Conservation (phyloP, 1,140 invertebrate genomes). For the Neoseiulus cucumeris region DNA sequence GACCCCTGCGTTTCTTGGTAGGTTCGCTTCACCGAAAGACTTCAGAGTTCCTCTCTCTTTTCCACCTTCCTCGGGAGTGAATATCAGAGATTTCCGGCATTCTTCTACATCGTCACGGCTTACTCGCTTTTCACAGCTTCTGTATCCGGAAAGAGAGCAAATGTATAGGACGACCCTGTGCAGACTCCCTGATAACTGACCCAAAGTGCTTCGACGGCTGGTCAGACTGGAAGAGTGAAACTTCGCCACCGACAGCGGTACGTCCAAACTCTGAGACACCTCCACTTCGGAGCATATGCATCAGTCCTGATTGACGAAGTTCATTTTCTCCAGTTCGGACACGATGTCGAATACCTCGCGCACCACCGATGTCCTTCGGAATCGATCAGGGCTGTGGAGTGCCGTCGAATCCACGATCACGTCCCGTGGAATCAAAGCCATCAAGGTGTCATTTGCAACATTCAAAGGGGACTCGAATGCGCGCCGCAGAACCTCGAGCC, state of each 20-base stretch:
- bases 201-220: constrained; percentile 20
- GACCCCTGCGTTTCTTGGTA: constrained; percentile 54
- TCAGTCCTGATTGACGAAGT: no score
- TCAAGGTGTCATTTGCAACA: constrained; percentile 1
- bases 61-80: no score
- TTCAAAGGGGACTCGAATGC: neutral
- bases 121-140: constrained; percentile 11
- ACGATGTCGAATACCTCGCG: constrained; percentile 15
- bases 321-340: constrained; percentile 20
- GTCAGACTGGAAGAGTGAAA: constrained; percentile 28
- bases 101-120: neutral
- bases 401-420: constrained; percentile 21
- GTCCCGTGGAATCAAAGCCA: constrained; percentile 18
- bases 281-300: constrained; percentile 13
- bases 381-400: constrained; percentile 22
- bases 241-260: constrained; percentile 21
- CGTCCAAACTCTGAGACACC: constrained; percentile 24
- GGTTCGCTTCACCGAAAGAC: neutral
- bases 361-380: neutral
- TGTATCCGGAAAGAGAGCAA: constrained; percentile 11
- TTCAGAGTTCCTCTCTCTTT: no score
- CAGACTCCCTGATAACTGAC: neutral
- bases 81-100: no score
- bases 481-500: neutral
- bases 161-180: constrained; percentile 15